phyloP scores from a whole-genome alignment of 2,888 invertebrate species.

The Torymus texanus region DNA sequence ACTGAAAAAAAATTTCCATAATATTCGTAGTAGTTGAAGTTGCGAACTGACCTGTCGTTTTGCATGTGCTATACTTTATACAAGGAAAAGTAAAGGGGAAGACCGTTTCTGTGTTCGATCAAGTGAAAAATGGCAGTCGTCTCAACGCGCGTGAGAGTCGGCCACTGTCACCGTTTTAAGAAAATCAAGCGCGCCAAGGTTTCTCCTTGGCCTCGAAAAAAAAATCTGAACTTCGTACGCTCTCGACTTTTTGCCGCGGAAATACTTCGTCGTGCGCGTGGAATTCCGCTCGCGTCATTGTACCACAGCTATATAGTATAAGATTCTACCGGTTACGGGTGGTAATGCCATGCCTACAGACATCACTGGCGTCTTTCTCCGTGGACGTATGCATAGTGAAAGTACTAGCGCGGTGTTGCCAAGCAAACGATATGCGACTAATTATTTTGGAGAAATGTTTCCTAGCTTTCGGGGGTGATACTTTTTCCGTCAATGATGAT shows the following conservation, averaged over 20 bases:
- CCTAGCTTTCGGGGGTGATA: background rate
- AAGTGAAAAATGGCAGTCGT: slow-evolving; percentile 26
- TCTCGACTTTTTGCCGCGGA: background rate
- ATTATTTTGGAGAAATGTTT: background rate
- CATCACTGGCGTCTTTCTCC: too few relatives aligned
- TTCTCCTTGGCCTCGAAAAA: slow-evolving; percentile 38
- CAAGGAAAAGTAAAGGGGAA: background rate
- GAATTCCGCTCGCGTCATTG: slow-evolving; percentile 1
- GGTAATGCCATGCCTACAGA: too few relatives aligned
- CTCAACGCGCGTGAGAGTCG: background rate
- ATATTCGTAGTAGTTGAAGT: too few relatives aligned
- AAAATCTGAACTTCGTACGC: background rate
- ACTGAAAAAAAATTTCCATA: too few relatives aligned
- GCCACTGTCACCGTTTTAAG: background rate
- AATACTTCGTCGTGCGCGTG: background rate
- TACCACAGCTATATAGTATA: too few relatives aligned
- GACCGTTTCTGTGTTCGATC: slow-evolving; percentile 16
- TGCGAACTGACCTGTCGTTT: too few relatives aligned
- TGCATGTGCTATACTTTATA: background rate
- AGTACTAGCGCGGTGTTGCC: slow-evolving; percentile 37
- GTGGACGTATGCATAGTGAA: slow-evolving; percentile 16
- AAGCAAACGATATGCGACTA: slow-evolving; percentile 12
- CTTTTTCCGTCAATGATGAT: background rate
- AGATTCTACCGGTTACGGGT: too few relatives aligned
- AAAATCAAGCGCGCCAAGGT: slow-evolving; percentile 14